Percentiles rank a stretch among this genome's conserved stretches.
Conservation (phyloP, 1,140 invertebrate genomes). For the Anastrepha obliqua region DNA sequence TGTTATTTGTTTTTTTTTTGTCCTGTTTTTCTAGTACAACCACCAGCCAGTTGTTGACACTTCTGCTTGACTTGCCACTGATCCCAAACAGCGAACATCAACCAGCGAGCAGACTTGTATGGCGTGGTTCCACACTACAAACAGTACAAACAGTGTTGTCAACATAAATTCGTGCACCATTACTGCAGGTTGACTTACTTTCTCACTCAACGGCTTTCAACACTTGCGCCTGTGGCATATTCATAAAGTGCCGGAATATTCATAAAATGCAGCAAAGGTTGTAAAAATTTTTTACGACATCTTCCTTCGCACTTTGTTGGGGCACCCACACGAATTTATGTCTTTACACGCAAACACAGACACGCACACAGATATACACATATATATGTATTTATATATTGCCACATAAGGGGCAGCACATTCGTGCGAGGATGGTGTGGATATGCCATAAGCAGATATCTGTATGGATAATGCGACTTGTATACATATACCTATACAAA, state of each 20-base stretch:
- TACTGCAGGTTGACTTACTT: background rate
- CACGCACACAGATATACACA: background rate
- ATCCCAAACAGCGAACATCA: background rate
- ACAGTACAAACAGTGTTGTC: background rate
- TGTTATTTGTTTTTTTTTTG: no score
- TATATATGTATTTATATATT: background rate
- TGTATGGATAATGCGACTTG: background rate
- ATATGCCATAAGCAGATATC: background rate
- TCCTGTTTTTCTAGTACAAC: background rate
- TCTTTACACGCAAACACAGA: background rate
- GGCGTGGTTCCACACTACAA: no score
- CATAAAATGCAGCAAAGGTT: constrained; percentile 52
- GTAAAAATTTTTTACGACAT: constrained; percentile 55
- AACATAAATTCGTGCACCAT: background rate
- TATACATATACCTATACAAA: background rate
- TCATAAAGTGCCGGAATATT: constrained; percentile 27
- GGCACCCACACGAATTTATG: background rate
- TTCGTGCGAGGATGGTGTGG: background rate
- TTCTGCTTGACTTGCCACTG: constrained; percentile 4
- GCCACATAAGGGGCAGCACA: background rate
- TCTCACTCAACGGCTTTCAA: background rate
- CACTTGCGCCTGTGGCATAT: constrained; percentile 23
- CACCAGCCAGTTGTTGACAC: constrained; percentile 3
- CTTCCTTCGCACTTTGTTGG: constrained; percentile 8
- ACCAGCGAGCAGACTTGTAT: no score